Evolutionary conservation across 2,113 vertebrate species (phyloP).

Genomic region (Cheirogaleus medius): DNA sequence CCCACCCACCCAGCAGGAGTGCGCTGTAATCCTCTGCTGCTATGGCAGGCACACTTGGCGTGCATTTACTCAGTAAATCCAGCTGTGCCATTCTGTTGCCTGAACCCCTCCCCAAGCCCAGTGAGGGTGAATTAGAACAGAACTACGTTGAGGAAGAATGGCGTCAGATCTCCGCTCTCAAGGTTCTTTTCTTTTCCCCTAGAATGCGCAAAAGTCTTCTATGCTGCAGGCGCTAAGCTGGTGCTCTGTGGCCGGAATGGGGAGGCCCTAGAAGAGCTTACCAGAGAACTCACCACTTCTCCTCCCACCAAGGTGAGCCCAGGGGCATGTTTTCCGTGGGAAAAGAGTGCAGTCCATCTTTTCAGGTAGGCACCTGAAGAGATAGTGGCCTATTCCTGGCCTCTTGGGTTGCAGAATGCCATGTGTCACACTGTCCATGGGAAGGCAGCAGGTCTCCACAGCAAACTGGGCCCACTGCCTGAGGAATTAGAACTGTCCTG

Average conservation of each 20-base stretch:
- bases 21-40: not conserved
- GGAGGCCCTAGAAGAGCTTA: conserved; percentile 87
- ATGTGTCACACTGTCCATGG: not conserved
- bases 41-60: no score
- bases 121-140: not conserved
- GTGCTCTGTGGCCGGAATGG: conserved; percentile 93
- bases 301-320: conserved; percentile 77
- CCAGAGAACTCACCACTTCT: conserved; percentile 85
- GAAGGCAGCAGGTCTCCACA: not conserved
- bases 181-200: not conserved
- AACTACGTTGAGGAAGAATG: not conserved
- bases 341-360: not conserved
- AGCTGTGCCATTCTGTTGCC: not conserved
- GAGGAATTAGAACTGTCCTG: not conserved
- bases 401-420: no score
- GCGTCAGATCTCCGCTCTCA: accelerated
- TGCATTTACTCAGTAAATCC: not conserved
- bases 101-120: not conserved
- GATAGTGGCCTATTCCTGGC: not conserved
- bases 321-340: not conserved
- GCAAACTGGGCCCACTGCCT: no score
- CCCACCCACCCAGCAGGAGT: not conserved
- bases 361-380: not conserved
- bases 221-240: conserved; percentile 90
- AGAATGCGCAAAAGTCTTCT: conserved; percentile 96